These are phyloP conservation scores for Notamacropus eugenii DNA, from an alignment of 2,797 vertebrate genomes.

Conservation along the genomic window DNA sequence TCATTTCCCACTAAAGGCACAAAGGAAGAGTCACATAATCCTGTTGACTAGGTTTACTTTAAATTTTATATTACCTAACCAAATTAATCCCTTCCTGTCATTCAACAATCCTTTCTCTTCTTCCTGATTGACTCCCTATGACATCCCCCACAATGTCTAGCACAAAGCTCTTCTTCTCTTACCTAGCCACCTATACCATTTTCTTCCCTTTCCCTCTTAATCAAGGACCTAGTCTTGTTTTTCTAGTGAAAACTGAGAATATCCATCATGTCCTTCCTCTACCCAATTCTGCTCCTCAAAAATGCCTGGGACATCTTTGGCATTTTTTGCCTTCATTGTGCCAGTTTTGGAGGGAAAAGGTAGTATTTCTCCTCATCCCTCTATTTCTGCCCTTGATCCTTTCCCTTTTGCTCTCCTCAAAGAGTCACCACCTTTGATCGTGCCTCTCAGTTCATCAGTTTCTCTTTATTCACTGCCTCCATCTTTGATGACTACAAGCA, in stretches of 20 bases:
- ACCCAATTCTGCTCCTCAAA: too few relatives aligned
- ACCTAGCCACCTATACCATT: not conserved
- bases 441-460: not conserved
- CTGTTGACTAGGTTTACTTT: too few relatives aligned
- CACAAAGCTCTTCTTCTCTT: not conserved
- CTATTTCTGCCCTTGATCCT: not conserved
- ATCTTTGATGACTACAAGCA: not conserved
- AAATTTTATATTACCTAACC: not conserved
- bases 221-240: too few relatives aligned
- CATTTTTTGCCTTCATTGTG: too few relatives aligned
- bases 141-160: not conserved
- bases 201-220: not conserved
- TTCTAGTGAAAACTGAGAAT: too few relatives aligned
- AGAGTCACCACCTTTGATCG: not conserved
- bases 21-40: not conserved
- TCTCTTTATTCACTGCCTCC: not conserved
- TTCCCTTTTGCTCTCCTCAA: not conserved
- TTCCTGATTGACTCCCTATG: not conserved
- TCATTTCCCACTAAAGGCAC: not conserved
- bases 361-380: too few relatives aligned
- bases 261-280: too few relatives aligned
- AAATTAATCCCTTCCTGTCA: not conserved
- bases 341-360: too few relatives aligned
- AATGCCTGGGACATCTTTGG: too few relatives aligned
- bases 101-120: not conserved